These are phyloP conservation scores for Myotis lucifugus DNA, from an alignment of 2,113 vertebrate genomes.

Conservation along the genomic window DNA sequence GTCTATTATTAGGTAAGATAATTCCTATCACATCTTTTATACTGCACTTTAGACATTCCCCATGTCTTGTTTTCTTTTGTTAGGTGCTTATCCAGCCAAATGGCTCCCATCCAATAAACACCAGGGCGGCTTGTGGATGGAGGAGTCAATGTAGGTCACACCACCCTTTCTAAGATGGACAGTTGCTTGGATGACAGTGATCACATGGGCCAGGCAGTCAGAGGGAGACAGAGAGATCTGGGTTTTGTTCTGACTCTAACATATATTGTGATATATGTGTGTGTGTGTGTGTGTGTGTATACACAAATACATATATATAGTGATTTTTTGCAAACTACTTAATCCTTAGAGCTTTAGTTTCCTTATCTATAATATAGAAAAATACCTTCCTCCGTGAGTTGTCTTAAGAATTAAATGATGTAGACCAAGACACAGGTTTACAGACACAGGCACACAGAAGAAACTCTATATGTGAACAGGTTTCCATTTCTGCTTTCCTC, in stretches of 20 bases:
- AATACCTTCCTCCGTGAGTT: background rate
- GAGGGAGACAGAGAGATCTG: background rate
- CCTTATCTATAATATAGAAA: constrained; percentile 1
- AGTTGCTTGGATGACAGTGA: background rate
- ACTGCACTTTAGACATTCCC: background rate
- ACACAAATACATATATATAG: background rate
- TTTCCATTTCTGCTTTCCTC: background rate
- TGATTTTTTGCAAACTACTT: background rate
- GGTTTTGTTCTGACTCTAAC: background rate
- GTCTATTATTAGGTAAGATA: too few species aligned
- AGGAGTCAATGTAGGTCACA: background rate
- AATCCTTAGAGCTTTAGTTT: background rate
- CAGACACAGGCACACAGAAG: background rate
- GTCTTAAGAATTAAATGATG: background rate
- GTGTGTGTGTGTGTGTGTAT: too few species aligned
- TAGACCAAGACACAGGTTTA: background rate
- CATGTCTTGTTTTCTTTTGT: background rate
- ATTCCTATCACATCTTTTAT: background rate
- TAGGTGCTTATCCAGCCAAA: background rate
- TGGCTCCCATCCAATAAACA: background rate
- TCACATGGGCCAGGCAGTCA: background rate
- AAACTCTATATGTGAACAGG: background rate
- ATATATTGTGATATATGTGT: background rate
- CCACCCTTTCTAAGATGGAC: background rate
- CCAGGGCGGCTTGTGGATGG: background rate